These are phyloP conservation scores for Sarcophaga rosellei DNA, from an alignment of 2,888 invertebrate species.

Conservation along the genomic window DNA sequence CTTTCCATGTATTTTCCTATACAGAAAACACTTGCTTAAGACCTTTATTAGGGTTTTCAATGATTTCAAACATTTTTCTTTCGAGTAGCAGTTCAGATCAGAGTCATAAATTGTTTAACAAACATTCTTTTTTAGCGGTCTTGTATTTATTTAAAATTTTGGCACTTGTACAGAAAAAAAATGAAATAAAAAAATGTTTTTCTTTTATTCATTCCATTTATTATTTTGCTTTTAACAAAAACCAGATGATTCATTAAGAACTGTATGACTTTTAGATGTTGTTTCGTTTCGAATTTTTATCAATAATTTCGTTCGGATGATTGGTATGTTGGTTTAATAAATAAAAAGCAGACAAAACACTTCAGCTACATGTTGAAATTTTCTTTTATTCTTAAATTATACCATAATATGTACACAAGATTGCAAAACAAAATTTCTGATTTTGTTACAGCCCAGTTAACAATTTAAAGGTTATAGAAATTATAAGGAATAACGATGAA, in stretches of 20 bases:
- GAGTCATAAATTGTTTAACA: slow-evolving; percentile 28
- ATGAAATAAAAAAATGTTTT: background rate
- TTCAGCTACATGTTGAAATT: slow-evolving; percentile 29
- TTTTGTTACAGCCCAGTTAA: background rate
- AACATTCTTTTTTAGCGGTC: slow-evolving; percentile 29
- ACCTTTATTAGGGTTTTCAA: background rate
- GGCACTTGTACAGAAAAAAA: slow-evolving; percentile 54
- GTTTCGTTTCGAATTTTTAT: slow-evolving; percentile 31
- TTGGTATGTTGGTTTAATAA: slow-evolving; percentile 16
- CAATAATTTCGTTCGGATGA: background rate
- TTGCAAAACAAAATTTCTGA: background rate
- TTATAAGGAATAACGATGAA: background rate
- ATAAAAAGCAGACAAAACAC: slow-evolving; percentile 34
- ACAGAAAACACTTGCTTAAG: background rate
- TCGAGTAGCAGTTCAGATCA: slow-evolving; percentile 3
- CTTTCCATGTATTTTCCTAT: background rate
- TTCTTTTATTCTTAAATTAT: background rate
- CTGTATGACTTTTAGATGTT: slow-evolving; percentile 21
- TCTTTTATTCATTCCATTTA: slow-evolving; percentile 46
- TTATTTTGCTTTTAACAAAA: slow-evolving; percentile 40
- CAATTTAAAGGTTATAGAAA: background rate
- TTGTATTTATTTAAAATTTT: slow-evolving; percentile 56
- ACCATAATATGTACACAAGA: slow-evolving; percentile 13
- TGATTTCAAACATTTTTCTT: background rate
- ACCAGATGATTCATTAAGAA: slow-evolving; percentile 61